Evolutionary conservation across 2,113 vertebrate genomes (phyloP).

Genomic region (Dipodomys stephensi): DNA sequence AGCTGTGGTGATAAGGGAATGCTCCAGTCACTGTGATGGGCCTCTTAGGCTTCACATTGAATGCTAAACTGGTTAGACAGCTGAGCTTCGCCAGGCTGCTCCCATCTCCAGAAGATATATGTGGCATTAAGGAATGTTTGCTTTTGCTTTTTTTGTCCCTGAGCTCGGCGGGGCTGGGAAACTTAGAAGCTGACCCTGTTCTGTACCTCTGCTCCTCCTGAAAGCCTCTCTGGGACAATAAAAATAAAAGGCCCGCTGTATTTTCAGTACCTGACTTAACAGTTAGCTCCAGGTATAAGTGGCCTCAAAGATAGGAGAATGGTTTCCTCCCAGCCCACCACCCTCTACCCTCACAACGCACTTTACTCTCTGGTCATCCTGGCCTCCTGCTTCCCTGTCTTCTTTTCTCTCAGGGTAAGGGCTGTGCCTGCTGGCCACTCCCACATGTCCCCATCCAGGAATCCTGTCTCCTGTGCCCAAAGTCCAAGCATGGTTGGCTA

Average conservation of each 20-base stretch:
- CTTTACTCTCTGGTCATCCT: slow-evolving; percentile 57
- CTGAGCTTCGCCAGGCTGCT: neutral
- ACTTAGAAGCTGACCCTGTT: neutral
- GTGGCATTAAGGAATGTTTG: slow-evolving; percentile 27
- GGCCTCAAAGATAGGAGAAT: neutral
- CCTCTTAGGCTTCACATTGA: neutral
- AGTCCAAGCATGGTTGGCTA: neutral
- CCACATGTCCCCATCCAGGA: neutral
- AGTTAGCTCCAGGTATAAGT: slow-evolving; percentile 62
- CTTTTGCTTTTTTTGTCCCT: neutral
- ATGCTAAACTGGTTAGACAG: neutral
- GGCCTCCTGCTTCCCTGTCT: slow-evolving; percentile 25
- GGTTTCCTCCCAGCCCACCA: neutral
- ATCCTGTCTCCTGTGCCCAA: neutral
- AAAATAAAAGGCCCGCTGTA: neutral
- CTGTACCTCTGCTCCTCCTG: neutral
- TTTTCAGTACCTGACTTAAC: slow-evolving; percentile 26
- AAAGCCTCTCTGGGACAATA: neutral
- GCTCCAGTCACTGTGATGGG: neutral
- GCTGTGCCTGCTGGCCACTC: slow-evolving; percentile 41
- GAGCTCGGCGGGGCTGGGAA: slow-evolving; percentile 3
- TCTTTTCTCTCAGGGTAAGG: slow-evolving; percentile 77
- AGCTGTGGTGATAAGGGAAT: neutral
- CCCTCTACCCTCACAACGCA: slow-evolving; percentile 57
- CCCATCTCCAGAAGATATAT: neutral